Percentiles rank a stretch among this genome's conserved stretches.
Evolutionary conservation across 2,797 vertebrate species (phyloP).

Genomic region (Cichlasoma orientale): DNA sequence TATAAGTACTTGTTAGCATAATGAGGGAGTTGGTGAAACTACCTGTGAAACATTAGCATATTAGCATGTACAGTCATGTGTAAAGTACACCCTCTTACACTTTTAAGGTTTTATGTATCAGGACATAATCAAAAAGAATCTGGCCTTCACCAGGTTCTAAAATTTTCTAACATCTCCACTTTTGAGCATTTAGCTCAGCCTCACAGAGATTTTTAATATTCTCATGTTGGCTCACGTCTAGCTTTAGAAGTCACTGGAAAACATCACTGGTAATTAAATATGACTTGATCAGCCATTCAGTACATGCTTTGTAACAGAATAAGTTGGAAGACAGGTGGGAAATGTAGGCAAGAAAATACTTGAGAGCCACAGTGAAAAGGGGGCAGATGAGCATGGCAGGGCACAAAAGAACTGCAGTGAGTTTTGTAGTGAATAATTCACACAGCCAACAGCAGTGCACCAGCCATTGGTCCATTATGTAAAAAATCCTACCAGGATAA

Average conservation of each 20-base stretch:
- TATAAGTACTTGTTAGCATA: not conserved
- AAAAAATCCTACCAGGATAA: conserved; percentile 59
- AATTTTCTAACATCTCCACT: not conserved
- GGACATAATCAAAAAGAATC: not conserved
- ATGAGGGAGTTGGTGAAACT: not conserved
- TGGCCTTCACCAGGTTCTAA: not conserved
- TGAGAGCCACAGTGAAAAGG: conserved; percentile 3
- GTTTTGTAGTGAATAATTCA: conserved; percentile 59
- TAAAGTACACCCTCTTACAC: not conserved
- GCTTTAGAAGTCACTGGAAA: not conserved
- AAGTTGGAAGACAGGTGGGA: conserved; percentile 18
- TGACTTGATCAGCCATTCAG: not conserved
- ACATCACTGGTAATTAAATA: not conserved
- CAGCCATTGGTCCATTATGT: conserved; percentile 62
- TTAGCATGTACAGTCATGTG: not conserved
- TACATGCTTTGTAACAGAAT: not conserved
- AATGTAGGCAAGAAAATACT: conserved; percentile 31
- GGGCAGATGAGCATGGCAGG: conserved; percentile 9
- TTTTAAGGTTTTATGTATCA: not conserved
- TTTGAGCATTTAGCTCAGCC: not conserved
- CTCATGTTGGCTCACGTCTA: not conserved
- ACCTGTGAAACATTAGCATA: not conserved
- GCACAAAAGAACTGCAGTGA: conserved; percentile 29
- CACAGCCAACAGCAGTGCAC: conserved; percentile 38
- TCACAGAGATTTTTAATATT: not conserved